Percentiles rank a stretch among this genome's conserved stretches.
phyloP scores from a whole-genome alignment of 2,113 vertebrate genomes.

The Epinephelus cyanopodus region DNA sequence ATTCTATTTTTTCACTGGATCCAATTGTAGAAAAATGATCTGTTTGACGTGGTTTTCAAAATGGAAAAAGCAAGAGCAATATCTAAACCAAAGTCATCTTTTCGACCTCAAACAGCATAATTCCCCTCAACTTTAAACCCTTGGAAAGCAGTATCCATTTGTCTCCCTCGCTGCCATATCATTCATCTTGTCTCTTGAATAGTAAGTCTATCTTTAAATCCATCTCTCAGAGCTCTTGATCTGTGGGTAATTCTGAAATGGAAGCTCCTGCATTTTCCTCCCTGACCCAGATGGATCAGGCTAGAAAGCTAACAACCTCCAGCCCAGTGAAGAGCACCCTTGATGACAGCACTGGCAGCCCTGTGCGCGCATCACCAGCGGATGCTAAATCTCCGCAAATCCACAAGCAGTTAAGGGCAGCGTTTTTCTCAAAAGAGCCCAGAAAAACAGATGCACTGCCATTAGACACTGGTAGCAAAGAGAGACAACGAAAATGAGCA shows the following conservation, averaged over 20 bases:
- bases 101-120: neutral
- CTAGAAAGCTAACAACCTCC: slow-evolving; percentile 11
- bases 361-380: neutral
- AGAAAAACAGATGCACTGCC: neutral
- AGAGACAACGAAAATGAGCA: slow-evolving; percentile 33
- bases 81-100: neutral
- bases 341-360: slow-evolving; percentile 1
- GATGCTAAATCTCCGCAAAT: slow-evolving; percentile 35
- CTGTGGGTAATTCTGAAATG: slow-evolving; percentile 12
- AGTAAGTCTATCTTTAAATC: slow-evolving; percentile 38
- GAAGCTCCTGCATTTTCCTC: slow-evolving; percentile 4
- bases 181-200: slow-evolving; percentile 17
- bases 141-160: neutral
- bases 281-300: slow-evolving; percentile 41
- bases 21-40: slow-evolving; percentile 34
- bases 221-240: slow-evolving; percentile 31
- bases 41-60: slow-evolving; percentile 28
- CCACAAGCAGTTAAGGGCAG: neutral
- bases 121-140: slow-evolving; percentile 21
- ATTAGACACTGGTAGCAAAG: slow-evolving; percentile 12
- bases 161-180: slow-evolving; percentile 1
- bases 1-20: slow-evolving; percentile 13
- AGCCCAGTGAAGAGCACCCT: neutral
- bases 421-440: neutral
- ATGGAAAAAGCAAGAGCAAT: slow-evolving; percentile 1